A percentile compares a stretch with the other conserved stretches of the same genome.
Conservation (phyloP, 1,140 invertebrate genomes). For the Hestina assimilis region DNA sequence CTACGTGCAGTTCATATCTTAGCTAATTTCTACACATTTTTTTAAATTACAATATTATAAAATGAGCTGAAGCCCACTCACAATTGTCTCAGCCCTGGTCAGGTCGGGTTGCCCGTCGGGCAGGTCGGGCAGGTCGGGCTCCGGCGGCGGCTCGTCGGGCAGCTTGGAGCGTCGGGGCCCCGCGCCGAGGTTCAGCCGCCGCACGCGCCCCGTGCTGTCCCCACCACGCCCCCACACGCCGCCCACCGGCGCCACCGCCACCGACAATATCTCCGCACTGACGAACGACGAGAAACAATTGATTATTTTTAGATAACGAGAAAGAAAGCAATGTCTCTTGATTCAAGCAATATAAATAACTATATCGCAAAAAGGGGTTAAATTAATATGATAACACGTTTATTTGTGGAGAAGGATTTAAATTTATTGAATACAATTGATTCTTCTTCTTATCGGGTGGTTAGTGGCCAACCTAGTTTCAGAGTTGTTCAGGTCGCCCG, state of each 20-base stretch:
- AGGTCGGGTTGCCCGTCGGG: conserved; percentile 9
- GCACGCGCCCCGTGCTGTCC: conserved; percentile 38
- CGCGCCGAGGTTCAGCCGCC: conserved; percentile 24
- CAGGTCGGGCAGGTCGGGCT: background rate
- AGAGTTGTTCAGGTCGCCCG: too few species aligned
- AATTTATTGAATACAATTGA: too few species aligned
- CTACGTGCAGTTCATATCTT: too few species aligned
- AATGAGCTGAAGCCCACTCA: background rate
- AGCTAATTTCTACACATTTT: too few species aligned
- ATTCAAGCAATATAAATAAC: too few species aligned
- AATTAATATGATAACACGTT: too few species aligned
- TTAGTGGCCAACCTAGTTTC: too few species aligned
- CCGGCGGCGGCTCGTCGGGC: conserved; percentile 10
- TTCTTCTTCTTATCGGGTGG: too few species aligned
- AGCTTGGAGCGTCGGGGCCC: conserved; percentile 4
- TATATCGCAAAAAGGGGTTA: too few species aligned
- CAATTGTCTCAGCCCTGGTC: conserved; percentile 8
- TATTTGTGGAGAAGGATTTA: too few species aligned
- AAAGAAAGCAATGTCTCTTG: too few species aligned
- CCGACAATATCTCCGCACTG: conserved; percentile 40
- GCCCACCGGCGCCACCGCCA: conserved; percentile 35
- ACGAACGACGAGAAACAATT: background rate
- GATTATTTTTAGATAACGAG: background rate
- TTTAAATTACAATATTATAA: too few species aligned
- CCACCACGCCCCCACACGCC: conserved; percentile 50